phyloP scores from a whole-genome alignment of 2,888 invertebrate species.

The Acronicta alni region DNA sequence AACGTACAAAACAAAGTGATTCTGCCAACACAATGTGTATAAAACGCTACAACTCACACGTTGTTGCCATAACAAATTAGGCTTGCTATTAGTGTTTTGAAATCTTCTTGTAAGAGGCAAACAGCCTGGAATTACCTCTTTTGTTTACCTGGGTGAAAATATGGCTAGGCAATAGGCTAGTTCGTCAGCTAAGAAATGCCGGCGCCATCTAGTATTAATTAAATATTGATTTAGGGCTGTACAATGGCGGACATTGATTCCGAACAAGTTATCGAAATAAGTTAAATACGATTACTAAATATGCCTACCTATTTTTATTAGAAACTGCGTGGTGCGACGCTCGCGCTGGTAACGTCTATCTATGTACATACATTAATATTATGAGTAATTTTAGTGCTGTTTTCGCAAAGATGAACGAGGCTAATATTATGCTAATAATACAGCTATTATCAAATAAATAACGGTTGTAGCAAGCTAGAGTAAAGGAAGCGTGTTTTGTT shows the following conservation, averaged over 20 bases:
- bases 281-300: no score
- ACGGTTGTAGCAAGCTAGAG: slow-evolving; percentile 4
- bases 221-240: no score
- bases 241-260: no score
- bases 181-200: no score
- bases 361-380: not conserved
- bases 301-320: not conserved
- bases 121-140: not conserved
- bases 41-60: not conserved
- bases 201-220: no score
- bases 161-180: no score
- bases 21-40: not conserved
- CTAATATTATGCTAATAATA: slow-evolving; percentile 22
- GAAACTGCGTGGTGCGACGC: not conserved
- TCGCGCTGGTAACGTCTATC: no score
- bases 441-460: slow-evolving; percentile 12
- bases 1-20: not conserved
- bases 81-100: not conserved
- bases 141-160: no score
- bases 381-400: slow-evolving; percentile 16
- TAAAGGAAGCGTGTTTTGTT: slow-evolving; percentile 30
- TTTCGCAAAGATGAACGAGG: slow-evolving; percentile 5
- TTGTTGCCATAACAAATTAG: slow-evolving; percentile 1
- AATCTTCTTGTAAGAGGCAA: not conserved
- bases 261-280: no score